A percentile compares a stretch with the other conserved stretches of the same genome.
Conservation (phyloP, 2,888 invertebrate species). For the Fabriciana adippe region DNA sequence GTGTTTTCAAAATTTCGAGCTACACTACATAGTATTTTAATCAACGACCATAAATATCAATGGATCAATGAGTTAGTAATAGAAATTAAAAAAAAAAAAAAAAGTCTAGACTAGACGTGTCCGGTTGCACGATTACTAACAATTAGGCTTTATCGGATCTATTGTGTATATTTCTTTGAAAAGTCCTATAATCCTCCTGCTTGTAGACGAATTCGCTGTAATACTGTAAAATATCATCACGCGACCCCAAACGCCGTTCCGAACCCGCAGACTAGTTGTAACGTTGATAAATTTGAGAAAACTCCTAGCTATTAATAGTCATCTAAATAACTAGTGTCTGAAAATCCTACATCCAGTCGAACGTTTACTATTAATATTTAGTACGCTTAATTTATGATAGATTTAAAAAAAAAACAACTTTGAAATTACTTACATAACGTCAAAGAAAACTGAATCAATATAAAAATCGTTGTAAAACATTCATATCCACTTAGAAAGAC, state of each 20-base stretch:
- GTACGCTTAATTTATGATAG: constrained; percentile 20
- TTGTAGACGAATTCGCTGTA: constrained; percentile 43
- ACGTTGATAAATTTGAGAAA: constrained; percentile 81
- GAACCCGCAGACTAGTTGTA: constrained; percentile 63
- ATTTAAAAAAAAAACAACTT: background rate
- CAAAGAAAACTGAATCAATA: constrained; percentile 22
- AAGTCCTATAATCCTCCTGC: background rate
- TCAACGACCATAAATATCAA: no score
- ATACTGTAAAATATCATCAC: constrained; percentile 63
- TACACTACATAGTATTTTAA: background rate
- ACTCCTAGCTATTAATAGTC: constrained; percentile 68
- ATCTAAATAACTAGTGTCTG: constrained; percentile 37
- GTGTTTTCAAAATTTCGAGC: constrained; percentile 7
- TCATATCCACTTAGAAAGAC: constrained; percentile 6
- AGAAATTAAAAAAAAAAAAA: no score
- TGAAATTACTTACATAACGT: constrained; percentile 7
- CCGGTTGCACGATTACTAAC: background rate
- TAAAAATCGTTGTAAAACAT: constrained; percentile 36
- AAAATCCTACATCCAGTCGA: constrained; percentile 41
- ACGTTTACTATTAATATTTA: constrained; percentile 34
- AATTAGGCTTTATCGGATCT: background rate
- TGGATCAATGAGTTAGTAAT: no score
- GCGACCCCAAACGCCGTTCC: constrained; percentile 30
- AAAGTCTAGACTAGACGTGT: no score
- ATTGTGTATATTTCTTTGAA: constrained; percentile 9